A percentile compares a stretch with the other conserved stretches of the same genome.
Conservation (phyloP, 2,797 vertebrate genomes). For the Peromyscus eremicus region DNA sequence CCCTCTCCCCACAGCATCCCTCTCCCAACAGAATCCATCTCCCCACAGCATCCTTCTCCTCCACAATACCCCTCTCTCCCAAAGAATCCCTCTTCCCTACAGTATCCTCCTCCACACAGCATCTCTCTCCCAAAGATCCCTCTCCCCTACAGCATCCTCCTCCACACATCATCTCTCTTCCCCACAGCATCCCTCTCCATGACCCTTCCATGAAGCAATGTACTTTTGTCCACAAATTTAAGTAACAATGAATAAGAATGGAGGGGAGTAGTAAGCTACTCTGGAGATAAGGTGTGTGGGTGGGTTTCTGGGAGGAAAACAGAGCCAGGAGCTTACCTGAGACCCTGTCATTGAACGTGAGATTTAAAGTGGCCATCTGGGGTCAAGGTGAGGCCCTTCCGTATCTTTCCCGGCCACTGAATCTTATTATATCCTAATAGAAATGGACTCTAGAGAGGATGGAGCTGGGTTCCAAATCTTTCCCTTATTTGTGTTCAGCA, state of each 20-base stretch:
- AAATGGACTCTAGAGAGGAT: neutral
- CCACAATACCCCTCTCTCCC: neutral
- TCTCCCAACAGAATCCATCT: neutral
- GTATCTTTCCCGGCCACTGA: neutral
- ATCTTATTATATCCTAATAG: neutral
- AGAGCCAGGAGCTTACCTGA: neutral
- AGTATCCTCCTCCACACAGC: neutral
- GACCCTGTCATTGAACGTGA: neutral
- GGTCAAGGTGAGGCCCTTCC: slow-evolving; percentile 12
- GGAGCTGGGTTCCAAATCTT: slow-evolving; percentile 1
- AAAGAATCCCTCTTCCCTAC: neutral
- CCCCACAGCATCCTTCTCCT: neutral
- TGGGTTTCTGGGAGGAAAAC: neutral
- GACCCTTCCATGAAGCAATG: neutral
- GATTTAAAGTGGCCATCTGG: neutral
- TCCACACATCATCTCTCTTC: neutral
- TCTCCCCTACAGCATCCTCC: neutral
- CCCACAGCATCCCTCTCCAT: neutral
- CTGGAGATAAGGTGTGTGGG: neutral
- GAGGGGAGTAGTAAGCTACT: neutral
- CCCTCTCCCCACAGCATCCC: neutral
- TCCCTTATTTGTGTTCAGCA: slow-evolving; percentile 51
- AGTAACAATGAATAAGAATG: neutral
- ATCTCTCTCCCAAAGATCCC: neutral
- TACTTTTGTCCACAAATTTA: slow-evolving; percentile 1